Conservation (phyloP, 2,113 vertebrate genomes). For the Riparia riparia region DNA sequence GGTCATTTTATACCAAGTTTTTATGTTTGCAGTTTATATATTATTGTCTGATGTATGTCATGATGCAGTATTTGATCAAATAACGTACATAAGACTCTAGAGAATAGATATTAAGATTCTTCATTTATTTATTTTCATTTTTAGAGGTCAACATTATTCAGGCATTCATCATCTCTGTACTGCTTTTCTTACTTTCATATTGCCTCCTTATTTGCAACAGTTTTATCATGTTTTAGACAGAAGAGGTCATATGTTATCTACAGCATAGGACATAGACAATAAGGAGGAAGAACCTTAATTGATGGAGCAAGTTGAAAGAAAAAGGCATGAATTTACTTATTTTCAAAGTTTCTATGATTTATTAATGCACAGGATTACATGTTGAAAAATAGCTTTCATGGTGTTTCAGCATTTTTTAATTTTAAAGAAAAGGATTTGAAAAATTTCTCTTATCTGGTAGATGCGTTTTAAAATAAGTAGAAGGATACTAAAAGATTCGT, state of each 20-base stretch:
- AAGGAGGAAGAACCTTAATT: constrained; percentile 16
- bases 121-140: neutral
- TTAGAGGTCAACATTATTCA: constrained; percentile 43
- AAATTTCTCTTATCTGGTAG: neutral
- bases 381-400: neutral
- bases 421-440: neutral
- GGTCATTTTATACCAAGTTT: neutral
- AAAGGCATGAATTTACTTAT: constrained; percentile 24
- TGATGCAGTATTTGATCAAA: neutral
- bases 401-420: neutral
- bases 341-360: neutral
- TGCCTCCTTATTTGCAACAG: constrained; percentile 70
- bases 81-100: neutral
- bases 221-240: constrained; percentile 66
- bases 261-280: neutral
- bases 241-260: constrained; percentile 41
- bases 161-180: constrained; percentile 66
- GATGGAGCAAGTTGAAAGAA: neutral
- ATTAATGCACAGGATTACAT: neutral
- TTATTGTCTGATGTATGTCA: neutral
- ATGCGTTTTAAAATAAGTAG: neutral
- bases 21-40: neutral
- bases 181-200: constrained; percentile 34
- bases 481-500: neutral
- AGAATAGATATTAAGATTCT: neutral